Conservation (phyloP, 2,888 invertebrate genomes). For the Melieria crassipennis region DNA sequence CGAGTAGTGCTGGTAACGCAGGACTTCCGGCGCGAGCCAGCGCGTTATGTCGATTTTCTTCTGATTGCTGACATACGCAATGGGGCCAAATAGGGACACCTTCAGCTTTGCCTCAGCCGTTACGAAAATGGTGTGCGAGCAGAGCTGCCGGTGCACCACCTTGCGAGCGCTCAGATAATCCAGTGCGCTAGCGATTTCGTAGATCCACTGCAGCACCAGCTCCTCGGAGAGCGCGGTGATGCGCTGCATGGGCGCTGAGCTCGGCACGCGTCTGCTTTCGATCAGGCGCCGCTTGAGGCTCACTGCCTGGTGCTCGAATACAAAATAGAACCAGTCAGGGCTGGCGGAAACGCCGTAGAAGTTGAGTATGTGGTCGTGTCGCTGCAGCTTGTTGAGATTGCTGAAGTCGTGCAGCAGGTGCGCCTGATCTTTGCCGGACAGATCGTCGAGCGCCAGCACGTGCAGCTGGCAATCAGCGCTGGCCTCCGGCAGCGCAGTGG, state of each 20-base stretch:
- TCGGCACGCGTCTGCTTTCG: constrained; percentile 68
- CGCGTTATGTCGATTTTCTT: constrained; percentile 78
- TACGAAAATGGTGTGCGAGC: constrained; percentile 77
- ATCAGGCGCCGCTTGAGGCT: constrained; percentile 78
- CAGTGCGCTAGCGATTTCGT: constrained; percentile 78
- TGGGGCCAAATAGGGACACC: constrained; percentile 79
- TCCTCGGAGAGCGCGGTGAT: constrained; percentile 73
- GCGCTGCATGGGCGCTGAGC: constrained; percentile 58
- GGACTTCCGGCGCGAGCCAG: constrained; percentile 83
- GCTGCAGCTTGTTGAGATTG: constrained; percentile 74
- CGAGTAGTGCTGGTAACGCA: constrained; percentile 75
- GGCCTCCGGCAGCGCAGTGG: constrained; percentile 53
- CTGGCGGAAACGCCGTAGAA: constrained; percentile 85
- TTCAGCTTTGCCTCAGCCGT: constrained; percentile 75
- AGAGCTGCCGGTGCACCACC: constrained; percentile 78
- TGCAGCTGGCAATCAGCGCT: constrained; percentile 70
- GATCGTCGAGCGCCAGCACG: constrained; percentile 70
- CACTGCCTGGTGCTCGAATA: constrained; percentile 75
- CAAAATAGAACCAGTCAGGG: constrained; percentile 77
- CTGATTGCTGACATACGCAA: constrained; percentile 71
- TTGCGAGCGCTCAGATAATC: constrained; percentile 74
- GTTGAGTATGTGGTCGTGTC: constrained; percentile 77
- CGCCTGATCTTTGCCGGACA: constrained; percentile 65
- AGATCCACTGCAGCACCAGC: constrained; percentile 72
- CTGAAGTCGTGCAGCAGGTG: constrained; percentile 77